Evolutionary conservation across 2,797 vertebrate species (phyloP).

Genomic region (Setipinna tenuifilis): DNA sequence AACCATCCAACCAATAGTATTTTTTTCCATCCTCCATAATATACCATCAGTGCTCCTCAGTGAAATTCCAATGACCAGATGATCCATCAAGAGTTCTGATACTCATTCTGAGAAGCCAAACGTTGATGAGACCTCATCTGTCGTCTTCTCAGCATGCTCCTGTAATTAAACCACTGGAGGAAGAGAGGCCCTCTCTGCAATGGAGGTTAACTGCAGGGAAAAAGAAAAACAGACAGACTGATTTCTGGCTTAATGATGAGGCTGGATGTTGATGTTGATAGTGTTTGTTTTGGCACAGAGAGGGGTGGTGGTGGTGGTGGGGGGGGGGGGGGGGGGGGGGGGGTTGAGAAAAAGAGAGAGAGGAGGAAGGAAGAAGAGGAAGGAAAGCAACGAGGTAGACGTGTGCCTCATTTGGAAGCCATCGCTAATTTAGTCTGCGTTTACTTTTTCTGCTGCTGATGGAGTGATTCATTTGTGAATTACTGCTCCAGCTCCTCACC

Average conservation of each 20-base stretch:
- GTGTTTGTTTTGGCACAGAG: conserved; percentile 34
- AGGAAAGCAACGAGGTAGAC: not conserved
- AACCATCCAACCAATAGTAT: no score
- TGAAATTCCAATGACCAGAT: no score
- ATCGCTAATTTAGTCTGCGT: not conserved
- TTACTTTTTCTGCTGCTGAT: not conserved
- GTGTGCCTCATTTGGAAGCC: not conserved
- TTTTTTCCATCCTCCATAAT: no score
- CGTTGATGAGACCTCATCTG: not conserved
- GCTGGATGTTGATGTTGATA: conserved; percentile 51
- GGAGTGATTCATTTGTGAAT: not conserved
- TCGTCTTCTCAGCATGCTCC: not conserved
- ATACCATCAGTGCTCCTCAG: no score
- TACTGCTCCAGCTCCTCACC: not conserved
- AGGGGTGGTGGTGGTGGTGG: not conserved
- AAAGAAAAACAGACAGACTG: conserved; percentile 59
- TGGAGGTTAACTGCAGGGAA: conserved; percentile 38
- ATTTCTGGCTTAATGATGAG: conserved; percentile 49
- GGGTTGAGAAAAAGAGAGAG: not conserved
- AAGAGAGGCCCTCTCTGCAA: not conserved
- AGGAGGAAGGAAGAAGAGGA: conserved; percentile 31
- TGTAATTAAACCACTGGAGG: not conserved
- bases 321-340: not conserved
- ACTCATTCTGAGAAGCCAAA: not conserved
- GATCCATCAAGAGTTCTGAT: not conserved